Evolutionary conservation across 2,113 vertebrate genomes (phyloP).

Genomic region (Tursiops truncatus): DNA sequence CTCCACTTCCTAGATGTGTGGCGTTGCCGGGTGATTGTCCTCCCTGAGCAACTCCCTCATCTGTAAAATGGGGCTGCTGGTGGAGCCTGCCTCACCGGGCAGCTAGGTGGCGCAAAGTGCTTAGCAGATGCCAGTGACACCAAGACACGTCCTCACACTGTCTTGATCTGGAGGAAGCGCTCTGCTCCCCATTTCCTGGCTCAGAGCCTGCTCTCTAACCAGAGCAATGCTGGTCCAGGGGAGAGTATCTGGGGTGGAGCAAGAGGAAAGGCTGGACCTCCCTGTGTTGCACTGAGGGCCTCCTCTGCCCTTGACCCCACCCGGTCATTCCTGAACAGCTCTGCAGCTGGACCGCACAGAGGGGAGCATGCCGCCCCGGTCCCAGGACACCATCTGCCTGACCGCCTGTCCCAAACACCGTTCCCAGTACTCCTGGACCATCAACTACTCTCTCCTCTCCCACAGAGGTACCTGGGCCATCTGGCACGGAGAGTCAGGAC

Average conservation of each 20-base stretch:
- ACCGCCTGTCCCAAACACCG: conserved; percentile 81
- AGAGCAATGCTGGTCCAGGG: neutral
- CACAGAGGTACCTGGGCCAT: conserved; percentile 79
- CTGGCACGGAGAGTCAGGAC: neutral
- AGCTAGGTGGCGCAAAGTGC: neutral
- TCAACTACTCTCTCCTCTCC: conserved; percentile 86
- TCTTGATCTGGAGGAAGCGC: neutral
- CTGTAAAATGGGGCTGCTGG: neutral
- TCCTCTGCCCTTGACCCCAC: neutral
- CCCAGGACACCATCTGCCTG: conserved; percentile 82
- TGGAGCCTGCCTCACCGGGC: neutral
- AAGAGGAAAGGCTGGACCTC: neutral
- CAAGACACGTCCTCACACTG: neutral
- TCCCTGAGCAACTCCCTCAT: neutral
- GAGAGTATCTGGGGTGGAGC: neutral
- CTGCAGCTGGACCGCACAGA: conserved; percentile 86
- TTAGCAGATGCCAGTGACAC: neutral
- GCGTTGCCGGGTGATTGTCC: neutral
- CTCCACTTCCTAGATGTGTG: neutral
- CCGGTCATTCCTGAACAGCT: conserved; percentile 77
- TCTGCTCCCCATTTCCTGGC: neutral
- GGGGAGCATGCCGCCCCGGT: conserved; percentile 85
- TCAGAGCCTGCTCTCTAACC: neutral
- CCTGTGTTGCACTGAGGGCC: neutral
- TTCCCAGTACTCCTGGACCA: conserved; percentile 87